Conservation (phyloP, 1,140 invertebrate species). For the Aphelenchoides avenae region DNA sequence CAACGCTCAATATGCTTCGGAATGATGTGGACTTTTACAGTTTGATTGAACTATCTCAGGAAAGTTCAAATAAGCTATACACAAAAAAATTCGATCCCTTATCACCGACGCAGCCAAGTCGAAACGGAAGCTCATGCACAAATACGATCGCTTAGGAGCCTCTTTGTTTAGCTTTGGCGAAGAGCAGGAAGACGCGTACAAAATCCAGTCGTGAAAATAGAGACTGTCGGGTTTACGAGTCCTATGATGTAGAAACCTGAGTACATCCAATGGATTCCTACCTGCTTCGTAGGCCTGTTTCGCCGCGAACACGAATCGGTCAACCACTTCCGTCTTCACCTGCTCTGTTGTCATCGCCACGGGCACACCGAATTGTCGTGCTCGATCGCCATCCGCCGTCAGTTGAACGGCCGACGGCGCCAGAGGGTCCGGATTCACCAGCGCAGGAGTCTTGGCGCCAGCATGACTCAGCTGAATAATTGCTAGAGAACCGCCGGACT, state of each 20-base stretch:
- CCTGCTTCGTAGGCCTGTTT: constrained; percentile 36
- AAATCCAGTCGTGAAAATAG: not conserved
- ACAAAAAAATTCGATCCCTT: too few relatives aligned
- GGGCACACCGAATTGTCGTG: constrained; percentile 30
- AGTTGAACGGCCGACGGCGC: constrained; percentile 42
- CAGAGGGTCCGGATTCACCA: constrained; percentile 35
- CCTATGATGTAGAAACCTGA: not conserved
- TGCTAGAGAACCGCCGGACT: constrained; percentile 26
- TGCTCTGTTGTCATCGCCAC: constrained; percentile 41
- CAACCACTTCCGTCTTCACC: too few relatives aligned
- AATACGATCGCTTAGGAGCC: too few relatives aligned
- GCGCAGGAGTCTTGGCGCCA: constrained; percentile 29
- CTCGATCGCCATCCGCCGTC: not conserved
- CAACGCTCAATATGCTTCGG: too few relatives aligned
- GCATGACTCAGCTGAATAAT: constrained; percentile 40
- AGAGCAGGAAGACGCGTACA: too few relatives aligned
- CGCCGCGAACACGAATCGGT: constrained; percentile 38
- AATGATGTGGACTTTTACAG: too few relatives aligned
- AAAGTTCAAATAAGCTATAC: too few relatives aligned
- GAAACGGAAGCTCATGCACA: too few relatives aligned
- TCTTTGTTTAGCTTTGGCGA: too few relatives aligned
- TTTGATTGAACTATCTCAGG: too few relatives aligned
- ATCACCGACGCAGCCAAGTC: too few relatives aligned
- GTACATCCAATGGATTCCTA: constrained; percentile 5
- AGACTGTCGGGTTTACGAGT: not conserved